These are phyloP conservation scores for Limenitis camilla DNA, from an alignment of 2,888 invertebrate genomes.

Conservation along the genomic window DNA sequence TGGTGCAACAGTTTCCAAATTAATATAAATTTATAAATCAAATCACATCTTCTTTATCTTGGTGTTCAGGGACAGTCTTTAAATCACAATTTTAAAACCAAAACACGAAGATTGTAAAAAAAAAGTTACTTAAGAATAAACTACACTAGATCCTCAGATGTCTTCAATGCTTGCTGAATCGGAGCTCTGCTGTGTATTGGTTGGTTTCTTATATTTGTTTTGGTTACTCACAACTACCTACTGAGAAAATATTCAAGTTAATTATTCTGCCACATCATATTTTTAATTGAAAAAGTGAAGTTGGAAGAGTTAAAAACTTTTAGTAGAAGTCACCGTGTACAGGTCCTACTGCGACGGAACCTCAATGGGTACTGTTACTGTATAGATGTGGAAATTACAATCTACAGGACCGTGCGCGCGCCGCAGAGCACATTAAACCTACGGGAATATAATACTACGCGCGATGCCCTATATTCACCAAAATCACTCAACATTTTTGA, in stretches of 20 bases:
- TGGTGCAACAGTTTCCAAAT: constrained; percentile 48
- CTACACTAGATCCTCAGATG: constrained; percentile 83
- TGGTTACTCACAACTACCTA: constrained; percentile 48
- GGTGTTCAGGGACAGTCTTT: constrained; percentile 36
- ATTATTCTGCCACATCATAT: too few relatives aligned
- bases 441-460: too few relatives aligned
- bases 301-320: too few relatives aligned
- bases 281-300: too few relatives aligned
- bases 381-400: too few relatives aligned
- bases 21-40: constrained; percentile 51
- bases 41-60: constrained; percentile 61
- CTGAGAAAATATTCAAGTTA: constrained; percentile 10
- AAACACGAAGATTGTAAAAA: constrained; percentile 48
- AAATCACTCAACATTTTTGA: constrained; percentile 5
- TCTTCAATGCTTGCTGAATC: constrained; percentile 92
- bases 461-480: background rate
- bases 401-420: too few relatives aligned
- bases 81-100: constrained; percentile 33
- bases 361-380: too few relatives aligned
- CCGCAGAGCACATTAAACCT: too few relatives aligned
- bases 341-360: too few relatives aligned
- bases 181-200: constrained; percentile 67
- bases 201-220: constrained; percentile 30
- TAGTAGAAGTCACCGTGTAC: too few relatives aligned
- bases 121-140: constrained; percentile 63